Base-by-base conservation (phyloP, 2,888 invertebrate genomes). In the Lithosia quadra region DNA sequence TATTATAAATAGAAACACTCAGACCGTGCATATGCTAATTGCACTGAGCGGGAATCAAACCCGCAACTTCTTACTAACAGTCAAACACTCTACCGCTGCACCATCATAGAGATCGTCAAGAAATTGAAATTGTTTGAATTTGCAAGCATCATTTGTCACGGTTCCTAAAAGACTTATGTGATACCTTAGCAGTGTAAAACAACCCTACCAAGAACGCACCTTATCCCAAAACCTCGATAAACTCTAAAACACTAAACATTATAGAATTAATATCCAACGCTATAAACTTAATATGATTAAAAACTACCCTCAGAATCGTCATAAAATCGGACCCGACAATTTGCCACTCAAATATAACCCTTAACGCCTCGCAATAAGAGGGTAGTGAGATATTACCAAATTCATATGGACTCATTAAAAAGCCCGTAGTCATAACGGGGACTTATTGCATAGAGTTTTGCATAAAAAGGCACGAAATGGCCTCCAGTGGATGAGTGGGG, bases 391-490 rank as follows among this genome's bases (percentile, higher is more conserved):
- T 80, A 78, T 78, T 66, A 68, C 49, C 81, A 81, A 81, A 86
- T 85, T 80, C 82, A 74, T 78, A 75, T 81, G 79, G 79, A 83
- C 84, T 89, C 88, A 90, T 91, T 89, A 90, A 88, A 85, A 86
- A 83, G 76, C 84, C 84, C 79, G 77, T 77, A 83, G 86, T 83
- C 80, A 89, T 89, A 88, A 85, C 84, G 71, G 72, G 73, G 82
- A 84, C 88, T 90, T 92, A 92, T 90, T 87, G 89, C 89, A 84
- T 82, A 78, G 78, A 84, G 86, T 91, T 92, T 92, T 91, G 92
- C 92, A 92, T 92, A 92, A 92, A 91, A 89, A 88, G 76, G 79
- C 76, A 71, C 65, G 67, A 28, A 69, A 63, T 34, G 65, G 72
- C 70, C 73, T 69, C 68, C 21, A 28, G 63, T 34, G 57, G 75